Base-by-base conservation (phyloP, 2,888 invertebrate genomes). In the Eulithis prunata region DNA sequence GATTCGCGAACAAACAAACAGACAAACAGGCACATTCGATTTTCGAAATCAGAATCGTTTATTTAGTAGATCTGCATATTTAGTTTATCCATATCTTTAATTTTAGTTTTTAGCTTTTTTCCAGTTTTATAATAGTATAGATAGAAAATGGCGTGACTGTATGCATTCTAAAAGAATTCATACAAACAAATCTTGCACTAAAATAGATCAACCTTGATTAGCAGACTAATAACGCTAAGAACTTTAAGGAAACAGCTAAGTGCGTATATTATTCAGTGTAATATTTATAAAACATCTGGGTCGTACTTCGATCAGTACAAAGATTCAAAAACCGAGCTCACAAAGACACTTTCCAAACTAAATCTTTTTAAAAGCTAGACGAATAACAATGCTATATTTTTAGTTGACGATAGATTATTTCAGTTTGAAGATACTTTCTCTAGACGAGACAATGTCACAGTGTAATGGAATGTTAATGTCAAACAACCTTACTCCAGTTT, bases 401-500 rank as follows among this genome's bases (percentile, higher is more conserved):
- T 21, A 21, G 21, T 21, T 21, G 2, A 21, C 21, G 21, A 21
- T 41, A 41, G 41, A 41, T 32, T 49, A 10, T 21, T 47, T 14
- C 13, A 47, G 49, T 21, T 21, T 0, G 21, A 43, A 57, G 49
- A 38, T 63, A 66, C 69, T 74, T 73, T 73, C 71, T 62, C 68
- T 63, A 56, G 52, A 11, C 6, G 63, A 46, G 57, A 66, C 68
- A 71, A 71, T 70, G 71, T 61, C 68, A 67, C 59, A 61, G 55
- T 67, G 57, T 78, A 85, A 83, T 82, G 78, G 78, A 80, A 85
- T 88, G 84, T 75, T 83, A 84, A 88, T 85, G 75, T 63, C 57
- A 71, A 74, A 71, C 81, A 86, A 79, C 89, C 89, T 88, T 86
- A 88, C 82, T 81, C 88, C 77, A 85, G 80, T 85, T 86, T 77